These are phyloP conservation scores for Microtus richardsoni DNA, from an alignment of 2,113 vertebrate genomes.

Conservation along the genomic window DNA sequence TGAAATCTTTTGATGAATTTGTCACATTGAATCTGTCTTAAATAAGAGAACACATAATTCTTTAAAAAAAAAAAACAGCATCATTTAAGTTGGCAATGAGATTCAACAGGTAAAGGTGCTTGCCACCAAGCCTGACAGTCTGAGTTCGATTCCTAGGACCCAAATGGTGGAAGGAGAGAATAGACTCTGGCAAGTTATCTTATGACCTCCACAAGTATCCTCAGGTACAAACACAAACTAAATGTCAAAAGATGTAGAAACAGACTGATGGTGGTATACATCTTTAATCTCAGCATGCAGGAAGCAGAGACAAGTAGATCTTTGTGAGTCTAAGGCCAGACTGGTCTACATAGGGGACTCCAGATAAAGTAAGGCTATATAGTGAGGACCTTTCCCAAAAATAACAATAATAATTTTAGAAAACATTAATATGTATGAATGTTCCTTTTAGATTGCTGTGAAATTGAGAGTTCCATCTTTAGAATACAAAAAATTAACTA, in stretches of 20 bases:
- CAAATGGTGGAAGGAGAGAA: background rate
- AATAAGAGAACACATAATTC: background rate
- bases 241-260: background rate
- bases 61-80: background rate
- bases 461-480: background rate
- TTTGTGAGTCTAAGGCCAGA: background rate
- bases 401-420: background rate
- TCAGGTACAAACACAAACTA: background rate
- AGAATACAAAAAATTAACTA: slow-evolving; percentile 22
- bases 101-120: background rate
- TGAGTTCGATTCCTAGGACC: background rate
- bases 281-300: background rate
- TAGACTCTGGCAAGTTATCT: background rate
- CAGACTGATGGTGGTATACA: background rate
- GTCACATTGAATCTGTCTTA: slow-evolving; percentile 27
- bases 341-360: background rate
- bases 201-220: background rate
- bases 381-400: no score
- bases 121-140: background rate
- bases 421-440: slow-evolving; percentile 29
- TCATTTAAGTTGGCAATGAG: background rate
- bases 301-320: background rate
- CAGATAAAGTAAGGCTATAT: background rate
- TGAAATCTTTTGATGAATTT: slow-evolving; percentile 59
- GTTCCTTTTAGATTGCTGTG: slow-evolving; percentile 31